phyloP scores from a whole-genome alignment of 2,888 invertebrate genomes.

The Eupithecia dodoneata region DNA sequence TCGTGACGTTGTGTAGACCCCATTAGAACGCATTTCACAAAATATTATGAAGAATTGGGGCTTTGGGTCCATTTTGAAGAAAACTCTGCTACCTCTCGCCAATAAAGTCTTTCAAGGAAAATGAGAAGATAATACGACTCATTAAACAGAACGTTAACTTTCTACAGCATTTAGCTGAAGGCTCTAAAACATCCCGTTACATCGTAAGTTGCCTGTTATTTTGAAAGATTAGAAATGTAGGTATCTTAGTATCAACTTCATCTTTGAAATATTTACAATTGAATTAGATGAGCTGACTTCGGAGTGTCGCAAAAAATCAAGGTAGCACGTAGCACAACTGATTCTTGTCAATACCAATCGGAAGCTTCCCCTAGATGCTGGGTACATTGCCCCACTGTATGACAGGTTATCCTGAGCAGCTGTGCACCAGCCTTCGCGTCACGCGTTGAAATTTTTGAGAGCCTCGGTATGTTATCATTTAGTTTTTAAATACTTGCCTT shows the following conservation, averaged over 20 bases:
- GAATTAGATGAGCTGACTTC: too few relatives aligned
- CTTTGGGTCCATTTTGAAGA: background rate
- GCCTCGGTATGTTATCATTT: too few relatives aligned
- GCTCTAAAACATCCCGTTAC: background rate
- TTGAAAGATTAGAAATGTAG: background rate
- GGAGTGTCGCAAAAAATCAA: too few relatives aligned
- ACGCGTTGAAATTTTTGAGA: too few relatives aligned
- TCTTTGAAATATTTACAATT: background rate
- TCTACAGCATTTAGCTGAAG: background rate
- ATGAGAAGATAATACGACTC: conserved; percentile 20
- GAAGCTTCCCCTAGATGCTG: background rate
- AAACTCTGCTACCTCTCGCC: background rate
- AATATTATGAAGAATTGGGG: background rate
- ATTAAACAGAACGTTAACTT: conserved; percentile 12
- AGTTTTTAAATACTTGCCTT: too few relatives aligned
- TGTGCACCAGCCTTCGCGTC: background rate
- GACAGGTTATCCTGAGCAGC: background rate
- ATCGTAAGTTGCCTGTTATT: background rate
- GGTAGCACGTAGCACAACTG: background rate
- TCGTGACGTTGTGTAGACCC: background rate
- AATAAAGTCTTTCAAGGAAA: conserved; percentile 3
- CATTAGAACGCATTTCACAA: background rate
- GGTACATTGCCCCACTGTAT: background rate
- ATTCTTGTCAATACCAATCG: background rate
- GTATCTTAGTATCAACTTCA: background rate